Base-by-base conservation (phyloP, 2,113 vertebrate species). In the Xiphophorus couchianus region DNA sequence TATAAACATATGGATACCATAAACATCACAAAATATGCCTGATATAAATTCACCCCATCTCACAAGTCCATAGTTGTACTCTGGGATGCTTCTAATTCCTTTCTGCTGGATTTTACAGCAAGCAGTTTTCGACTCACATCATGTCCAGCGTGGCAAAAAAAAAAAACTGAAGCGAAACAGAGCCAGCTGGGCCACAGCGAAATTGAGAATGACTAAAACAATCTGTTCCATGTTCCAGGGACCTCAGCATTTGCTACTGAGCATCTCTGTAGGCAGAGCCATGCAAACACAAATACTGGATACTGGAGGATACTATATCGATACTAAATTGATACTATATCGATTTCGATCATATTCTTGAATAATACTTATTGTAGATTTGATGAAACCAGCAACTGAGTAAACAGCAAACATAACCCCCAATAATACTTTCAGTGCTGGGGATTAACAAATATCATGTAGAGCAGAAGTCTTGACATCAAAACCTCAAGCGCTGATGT, bases 1-100 rank as follows among this genome's bases (percentile, higher is more conserved):
- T 81, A 78, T 84, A 89, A 92, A 90, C 88, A 90, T 83, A 80
- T 62, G 80, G 76, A 77, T 84, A 82, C 78, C 88, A 85, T 83
- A 76, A 86, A 85, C 80, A 84, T 84, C 82, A 62, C 68, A 62
- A 39, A 78, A 84, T 83, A 89, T 81, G 74, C 42, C 84, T 84
- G 83, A 84, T 76, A 81, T 89, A 88, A 88, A 92, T 89, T 87
- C 84, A 86, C 71, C 78, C 84, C 83, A 86, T 85, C 61, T 82
- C 80, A 78, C 80, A 79, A 72, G 70, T 72, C 81, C 71, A 13
- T 77, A 63, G 74, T 71, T 60, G 77, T 72, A 73, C 80, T 83
- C 48, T 0, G 77, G 62, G 70, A 33, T 42, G 74, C 81, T 83
- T 80, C 74, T 85, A 70, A 63, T 90, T 87, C 84, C 83, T 86